Percentiles rank a stretch among this genome's conserved stretches.
Conservation (phyloP, 2,888 invertebrate genomes). For the Strigamia maritima region DNA sequence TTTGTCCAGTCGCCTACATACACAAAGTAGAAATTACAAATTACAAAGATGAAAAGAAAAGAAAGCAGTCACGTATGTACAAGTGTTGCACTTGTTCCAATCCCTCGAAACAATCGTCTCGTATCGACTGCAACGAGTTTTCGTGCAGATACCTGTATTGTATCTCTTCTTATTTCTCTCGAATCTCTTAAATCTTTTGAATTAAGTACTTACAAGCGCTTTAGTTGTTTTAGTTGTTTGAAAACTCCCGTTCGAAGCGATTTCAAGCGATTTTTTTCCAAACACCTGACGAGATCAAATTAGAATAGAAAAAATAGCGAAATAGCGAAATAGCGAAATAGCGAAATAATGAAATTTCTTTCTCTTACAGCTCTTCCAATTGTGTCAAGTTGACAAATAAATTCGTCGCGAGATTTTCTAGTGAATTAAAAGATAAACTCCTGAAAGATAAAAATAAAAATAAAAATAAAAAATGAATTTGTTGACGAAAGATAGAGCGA, state of each 20-base stretch:
- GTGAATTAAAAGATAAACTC: constrained; percentile 66
- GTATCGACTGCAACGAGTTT: not conserved
- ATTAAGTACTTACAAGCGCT: not conserved
- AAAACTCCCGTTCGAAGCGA: not conserved
- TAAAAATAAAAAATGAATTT: constrained; percentile 56
- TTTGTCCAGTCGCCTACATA: constrained; percentile 23
- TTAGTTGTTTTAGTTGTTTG: not conserved
- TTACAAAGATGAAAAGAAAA: not conserved
- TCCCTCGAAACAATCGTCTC: not conserved
- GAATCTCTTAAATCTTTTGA: not conserved
- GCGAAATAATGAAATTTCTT: too few relatives aligned
- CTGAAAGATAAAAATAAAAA: constrained; percentile 59
- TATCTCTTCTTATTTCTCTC: not conserved
- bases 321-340: not conserved
- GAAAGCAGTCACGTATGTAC: not conserved
- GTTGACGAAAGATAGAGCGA: not conserved
- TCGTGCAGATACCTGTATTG: constrained; percentile 12
- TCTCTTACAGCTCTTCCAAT: constrained; percentile 60
- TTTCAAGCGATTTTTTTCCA: not conserved
- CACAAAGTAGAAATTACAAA: not conserved
- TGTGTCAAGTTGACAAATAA: constrained; percentile 60
- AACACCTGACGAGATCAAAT: not conserved
- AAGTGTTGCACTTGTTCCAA: not conserved
- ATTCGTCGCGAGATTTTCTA: constrained; percentile 60
- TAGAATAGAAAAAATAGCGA: not conserved